Evolutionary conservation across 2,113 vertebrate species (phyloP).

Genomic region (Calyptommatus sinebrachiatus): DNA sequence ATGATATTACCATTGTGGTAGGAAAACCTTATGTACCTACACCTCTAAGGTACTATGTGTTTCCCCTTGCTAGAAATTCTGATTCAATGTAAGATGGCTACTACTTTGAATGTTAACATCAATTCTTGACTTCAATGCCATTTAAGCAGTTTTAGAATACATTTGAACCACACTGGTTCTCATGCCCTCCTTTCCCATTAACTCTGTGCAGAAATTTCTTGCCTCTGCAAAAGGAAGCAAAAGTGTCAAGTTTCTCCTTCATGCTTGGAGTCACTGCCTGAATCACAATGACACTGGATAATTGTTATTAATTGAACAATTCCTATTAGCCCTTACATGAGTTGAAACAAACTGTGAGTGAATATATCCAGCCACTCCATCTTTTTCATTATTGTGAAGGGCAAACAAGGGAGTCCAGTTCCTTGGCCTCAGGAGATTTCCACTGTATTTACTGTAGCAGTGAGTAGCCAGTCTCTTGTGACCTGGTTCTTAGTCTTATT

Average conservation of each 20-base stretch:
- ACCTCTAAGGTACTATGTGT: no score
- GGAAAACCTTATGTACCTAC: no score
- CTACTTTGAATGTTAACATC: neutral
- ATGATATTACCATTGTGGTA: no score
- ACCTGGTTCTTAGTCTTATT: conserved; percentile 21
- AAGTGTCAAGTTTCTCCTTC: conserved; percentile 75
- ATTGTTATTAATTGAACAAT: conserved; percentile 77
- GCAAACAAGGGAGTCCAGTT: conserved; percentile 45
- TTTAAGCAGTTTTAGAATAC: conserved; percentile 75
- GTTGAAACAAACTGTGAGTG: conserved; percentile 42
- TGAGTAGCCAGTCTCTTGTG: conserved; percentile 49
- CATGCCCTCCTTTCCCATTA: conserved; percentile 72
- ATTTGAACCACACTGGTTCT: conserved; percentile 65
- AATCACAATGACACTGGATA: conserved; percentile 63
- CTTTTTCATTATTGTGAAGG: conserved; percentile 27
- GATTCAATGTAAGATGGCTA: no score
- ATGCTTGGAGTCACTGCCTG: conserved; percentile 68
- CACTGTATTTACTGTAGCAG: conserved; percentile 38
- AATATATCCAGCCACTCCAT: conserved; percentile 33
- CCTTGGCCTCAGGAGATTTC: conserved; percentile 37
- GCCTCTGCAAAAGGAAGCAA: conserved; percentile 47
- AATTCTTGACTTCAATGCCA: conserved; percentile 71
- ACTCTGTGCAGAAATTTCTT: conserved; percentile 66
- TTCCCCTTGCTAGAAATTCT: no score
- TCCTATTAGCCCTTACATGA: conserved; percentile 52